A percentile compares a stretch with the other conserved stretches of the same genome.
Evolutionary conservation across 92 coral and sea anemone genomes (phyloP).

Genomic region (Meandrina meandrites): DNA sequence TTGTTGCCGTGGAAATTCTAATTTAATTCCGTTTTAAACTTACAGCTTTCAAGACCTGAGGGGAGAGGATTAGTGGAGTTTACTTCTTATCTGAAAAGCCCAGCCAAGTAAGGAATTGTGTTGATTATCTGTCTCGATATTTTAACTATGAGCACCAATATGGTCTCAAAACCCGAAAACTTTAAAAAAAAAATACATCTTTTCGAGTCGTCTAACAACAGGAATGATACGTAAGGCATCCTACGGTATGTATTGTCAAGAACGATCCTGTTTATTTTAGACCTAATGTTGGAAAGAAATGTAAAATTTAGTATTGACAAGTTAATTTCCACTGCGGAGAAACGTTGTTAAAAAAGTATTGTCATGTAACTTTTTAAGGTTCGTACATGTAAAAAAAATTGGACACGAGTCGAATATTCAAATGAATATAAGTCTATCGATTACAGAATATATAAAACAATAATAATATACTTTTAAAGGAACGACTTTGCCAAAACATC

Average conservation of each 20-base stretch:
- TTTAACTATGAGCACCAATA: not conserved
- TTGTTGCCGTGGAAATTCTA: not conserved
- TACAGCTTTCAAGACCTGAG: not conserved
- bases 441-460: not conserved
- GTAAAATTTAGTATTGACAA: not conserved
- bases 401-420: not conserved
- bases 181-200: not conserved
- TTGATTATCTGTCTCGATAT: not conserved
- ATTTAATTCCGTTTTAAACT: not conserved
- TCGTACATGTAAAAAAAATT: not conserved
- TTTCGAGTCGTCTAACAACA: not conserved
- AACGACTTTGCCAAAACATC: not conserved
- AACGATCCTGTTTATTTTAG: not conserved
- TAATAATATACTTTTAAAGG: not conserved
- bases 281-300: not conserved
- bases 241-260: not conserved
- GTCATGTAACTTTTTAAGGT: not conserved
- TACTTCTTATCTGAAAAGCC: not conserved
- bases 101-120: not conserved
- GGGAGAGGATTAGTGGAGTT: not conserved
- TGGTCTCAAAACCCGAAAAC: not conserved
- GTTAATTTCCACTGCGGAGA: not conserved
- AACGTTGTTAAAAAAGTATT: not conserved
- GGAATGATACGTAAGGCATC: not conserved
- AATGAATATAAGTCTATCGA: not conserved